phyloP scores from a whole-genome alignment of 2,113 vertebrate species.

The Pandion haliaetus region DNA sequence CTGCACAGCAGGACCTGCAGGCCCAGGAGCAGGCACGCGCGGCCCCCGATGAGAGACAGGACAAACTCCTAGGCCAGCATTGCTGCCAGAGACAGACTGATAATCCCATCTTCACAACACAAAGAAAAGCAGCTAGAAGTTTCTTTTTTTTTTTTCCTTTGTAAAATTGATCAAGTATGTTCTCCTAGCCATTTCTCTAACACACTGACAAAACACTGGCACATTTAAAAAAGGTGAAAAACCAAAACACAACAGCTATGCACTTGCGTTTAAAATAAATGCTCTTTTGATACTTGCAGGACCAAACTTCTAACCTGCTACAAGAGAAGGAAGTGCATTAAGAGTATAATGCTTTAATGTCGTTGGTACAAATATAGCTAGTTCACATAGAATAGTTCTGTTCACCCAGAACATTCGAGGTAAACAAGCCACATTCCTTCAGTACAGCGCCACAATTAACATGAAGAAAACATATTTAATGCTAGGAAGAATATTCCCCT shows the following conservation, averaged over 20 bases:
- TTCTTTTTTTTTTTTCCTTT: not conserved
- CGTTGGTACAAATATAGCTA: rapidly evolving
- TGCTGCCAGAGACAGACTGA: not conserved
- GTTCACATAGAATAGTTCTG: too few relatives aligned
- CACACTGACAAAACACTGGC: not conserved
- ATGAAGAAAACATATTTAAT: rapidly evolving
- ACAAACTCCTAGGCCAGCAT: not conserved
- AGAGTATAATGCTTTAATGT: not conserved
- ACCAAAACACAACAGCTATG: not conserved
- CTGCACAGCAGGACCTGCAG: not conserved
- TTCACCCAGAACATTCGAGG: not conserved
- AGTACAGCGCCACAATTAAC: not conserved
- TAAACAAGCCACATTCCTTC: not conserved
- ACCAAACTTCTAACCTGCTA: not conserved
- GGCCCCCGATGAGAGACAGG: rapidly evolving
- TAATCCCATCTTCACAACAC: not conserved
- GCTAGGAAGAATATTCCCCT: not conserved
- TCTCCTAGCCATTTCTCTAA: not conserved
- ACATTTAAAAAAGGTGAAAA: not conserved
- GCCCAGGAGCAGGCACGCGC: too few relatives aligned
- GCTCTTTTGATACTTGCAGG: too few relatives aligned
- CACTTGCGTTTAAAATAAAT: not conserved
- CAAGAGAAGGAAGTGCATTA: not conserved
- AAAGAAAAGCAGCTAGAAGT: not conserved
- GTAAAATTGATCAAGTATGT: not conserved